Evolutionary conservation across 1,140 invertebrate genomes (phyloP).

Genomic region (Papilio polytes): DNA sequence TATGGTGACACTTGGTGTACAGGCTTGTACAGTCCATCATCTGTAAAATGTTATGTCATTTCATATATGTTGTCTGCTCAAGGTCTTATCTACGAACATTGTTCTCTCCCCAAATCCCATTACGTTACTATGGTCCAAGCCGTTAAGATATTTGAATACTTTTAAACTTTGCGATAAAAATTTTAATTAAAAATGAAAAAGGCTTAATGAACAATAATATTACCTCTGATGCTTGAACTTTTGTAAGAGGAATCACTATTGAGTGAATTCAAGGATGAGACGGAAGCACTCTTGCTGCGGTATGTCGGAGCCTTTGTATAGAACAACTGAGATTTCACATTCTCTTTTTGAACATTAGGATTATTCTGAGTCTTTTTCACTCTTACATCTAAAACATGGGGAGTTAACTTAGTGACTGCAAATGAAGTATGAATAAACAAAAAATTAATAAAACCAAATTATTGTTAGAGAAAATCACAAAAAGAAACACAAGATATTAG

Average conservation of each 20-base stretch:
- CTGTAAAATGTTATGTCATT: conserved; percentile 42
- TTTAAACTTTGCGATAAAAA: no score
- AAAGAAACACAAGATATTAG: no score
- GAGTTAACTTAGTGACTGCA: not conserved
- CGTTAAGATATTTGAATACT: no score
- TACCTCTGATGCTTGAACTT: conserved; percentile 45
- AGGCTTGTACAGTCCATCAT: conserved; percentile 48
- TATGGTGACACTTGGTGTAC: conserved; percentile 60
- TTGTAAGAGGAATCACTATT: conserved; percentile 60
- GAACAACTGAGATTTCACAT: conserved; percentile 51
- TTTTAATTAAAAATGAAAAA: not conserved
- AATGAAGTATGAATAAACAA: not conserved
- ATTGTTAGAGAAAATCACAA: no score
- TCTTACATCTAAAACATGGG: conserved; percentile 60
- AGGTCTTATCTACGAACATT: no score
- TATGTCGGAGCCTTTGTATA: conserved; percentile 61
- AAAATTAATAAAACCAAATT: no score
- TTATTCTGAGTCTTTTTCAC: conserved; percentile 45
- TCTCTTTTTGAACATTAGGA: conserved; percentile 45
- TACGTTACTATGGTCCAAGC: no score
- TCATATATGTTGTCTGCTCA: no score
- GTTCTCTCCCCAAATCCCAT: no score
- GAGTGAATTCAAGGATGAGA: conserved; percentile 63
- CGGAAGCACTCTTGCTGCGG: conserved; percentile 62
- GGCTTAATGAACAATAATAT: not conserved